Percentiles rank a stretch among this genome's conserved stretches.
Conservation (phyloP, 2,888 invertebrate species). For the Apotomis capreana region DNA sequence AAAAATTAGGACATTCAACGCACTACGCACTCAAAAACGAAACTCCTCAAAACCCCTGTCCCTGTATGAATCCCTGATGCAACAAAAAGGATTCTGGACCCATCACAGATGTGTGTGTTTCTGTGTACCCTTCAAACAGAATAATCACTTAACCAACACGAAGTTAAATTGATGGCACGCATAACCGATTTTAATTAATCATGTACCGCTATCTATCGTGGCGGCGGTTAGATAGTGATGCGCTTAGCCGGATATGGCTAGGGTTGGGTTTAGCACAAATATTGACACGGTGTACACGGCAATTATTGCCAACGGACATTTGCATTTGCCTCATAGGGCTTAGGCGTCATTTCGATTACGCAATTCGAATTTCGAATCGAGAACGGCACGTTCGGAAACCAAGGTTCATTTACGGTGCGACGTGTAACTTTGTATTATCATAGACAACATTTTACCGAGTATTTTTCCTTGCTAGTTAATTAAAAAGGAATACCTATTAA, state of each 20-base stretch:
- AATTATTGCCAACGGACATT: constrained; percentile 39
- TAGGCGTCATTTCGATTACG: constrained; percentile 28
- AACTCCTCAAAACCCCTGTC: too few species aligned
- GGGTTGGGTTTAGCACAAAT: constrained; percentile 31
- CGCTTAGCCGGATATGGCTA: constrained; percentile 29
- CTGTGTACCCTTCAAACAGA: not conserved
- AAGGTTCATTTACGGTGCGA: not conserved
- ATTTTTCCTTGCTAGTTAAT: not conserved
- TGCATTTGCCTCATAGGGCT: constrained; percentile 32
- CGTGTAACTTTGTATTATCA: not conserved
- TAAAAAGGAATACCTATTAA: too few species aligned
- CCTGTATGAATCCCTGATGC: too few species aligned
- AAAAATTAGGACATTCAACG: too few species aligned
- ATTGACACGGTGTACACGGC: constrained; percentile 34
- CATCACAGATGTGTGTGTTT: too few species aligned
- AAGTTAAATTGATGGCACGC: constrained; percentile 14
- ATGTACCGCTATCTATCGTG: constrained; percentile 27
- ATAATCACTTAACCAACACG: constrained; percentile 12
- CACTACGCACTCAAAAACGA: too few species aligned
- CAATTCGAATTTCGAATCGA: constrained; percentile 14
- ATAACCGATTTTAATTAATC: constrained; percentile 37
- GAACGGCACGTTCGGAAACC: constrained; percentile 17
- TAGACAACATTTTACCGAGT: too few species aligned
- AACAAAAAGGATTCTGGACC: too few species aligned
- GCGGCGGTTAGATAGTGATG: constrained; percentile 30